phyloP scores from a whole-genome alignment of 2,797 vertebrate species.

The Lutjanus campechanus region DNA sequence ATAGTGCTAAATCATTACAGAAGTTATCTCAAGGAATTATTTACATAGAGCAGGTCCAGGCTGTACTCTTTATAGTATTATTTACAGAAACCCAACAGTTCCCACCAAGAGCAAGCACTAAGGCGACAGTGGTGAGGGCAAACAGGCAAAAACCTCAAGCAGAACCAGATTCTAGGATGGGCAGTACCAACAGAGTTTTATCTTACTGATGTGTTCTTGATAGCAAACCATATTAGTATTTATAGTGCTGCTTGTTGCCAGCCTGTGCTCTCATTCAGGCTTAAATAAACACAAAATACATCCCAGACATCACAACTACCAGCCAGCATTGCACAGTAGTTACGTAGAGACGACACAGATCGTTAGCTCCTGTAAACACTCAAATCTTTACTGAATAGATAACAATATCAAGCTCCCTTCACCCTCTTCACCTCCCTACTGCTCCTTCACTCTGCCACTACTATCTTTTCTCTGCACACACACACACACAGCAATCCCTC shows the following conservation, averaged over 20 bases:
- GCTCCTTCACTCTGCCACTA: slow-evolving; percentile 30
- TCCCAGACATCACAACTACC: slow-evolving; percentile 3
- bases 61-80: no score
- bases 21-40: no score
- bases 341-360: slow-evolving; percentile 72
- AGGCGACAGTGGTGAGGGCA: no score
- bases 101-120: no score
- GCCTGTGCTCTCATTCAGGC: not conserved
- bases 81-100: no score
- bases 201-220: slow-evolving; percentile 9
- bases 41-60: no score
- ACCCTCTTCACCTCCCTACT: slow-evolving; percentile 15
- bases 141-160: no score
- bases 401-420: slow-evolving; percentile 59
- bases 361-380: slow-evolving; percentile 69
- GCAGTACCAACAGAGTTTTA: not conserved
- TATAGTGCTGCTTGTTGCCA: not conserved
- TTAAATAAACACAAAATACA: slow-evolving; percentile 39
- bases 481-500: slow-evolving; percentile 67
- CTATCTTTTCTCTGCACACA: slow-evolving; percentile 50
- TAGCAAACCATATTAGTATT: slow-evolving; percentile 15
- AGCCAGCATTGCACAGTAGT: slow-evolving; percentile 71
- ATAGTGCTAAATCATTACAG: no score
- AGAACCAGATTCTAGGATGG: no score
- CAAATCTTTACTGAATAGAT: slow-evolving; percentile 67